A percentile compares a stretch with the other conserved stretches of the same genome.
phyloP scores from a whole-genome alignment of 2,888 invertebrate genomes.

The Cephus spinipes region DNA sequence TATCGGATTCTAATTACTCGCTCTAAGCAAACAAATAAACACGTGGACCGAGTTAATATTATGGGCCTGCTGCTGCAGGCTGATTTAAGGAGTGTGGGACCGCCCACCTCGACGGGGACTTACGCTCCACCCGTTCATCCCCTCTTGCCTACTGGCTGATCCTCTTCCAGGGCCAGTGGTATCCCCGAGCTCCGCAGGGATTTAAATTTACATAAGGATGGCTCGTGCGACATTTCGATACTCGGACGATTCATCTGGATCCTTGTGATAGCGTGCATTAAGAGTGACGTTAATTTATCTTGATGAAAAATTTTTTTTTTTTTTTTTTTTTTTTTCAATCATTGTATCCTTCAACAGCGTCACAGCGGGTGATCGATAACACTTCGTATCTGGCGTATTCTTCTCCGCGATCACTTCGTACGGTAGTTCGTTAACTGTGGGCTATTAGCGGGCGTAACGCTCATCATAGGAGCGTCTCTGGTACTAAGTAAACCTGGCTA shows the following conservation, averaged over 20 bases:
- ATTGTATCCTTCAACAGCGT: neutral
- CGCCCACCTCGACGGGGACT: constrained; percentile 53
- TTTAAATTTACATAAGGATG: constrained; percentile 32
- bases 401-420: constrained; percentile 17
- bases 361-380: neutral
- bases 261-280: constrained; percentile 16
- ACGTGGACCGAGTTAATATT: constrained; percentile 47
- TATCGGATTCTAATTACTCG: constrained; percentile 66
- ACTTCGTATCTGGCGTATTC: neutral
- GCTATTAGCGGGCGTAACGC: constrained; percentile 66
- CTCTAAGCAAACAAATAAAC: constrained; percentile 65
- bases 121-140: constrained; percentile 27
- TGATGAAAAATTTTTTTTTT: neutral
- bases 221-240: neutral
- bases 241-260: constrained; percentile 13
- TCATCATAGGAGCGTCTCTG: constrained; percentile 53
- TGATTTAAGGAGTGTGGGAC: constrained; percentile 66
- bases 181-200: constrained; percentile 23
- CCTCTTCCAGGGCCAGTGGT: constrained; percentile 2
- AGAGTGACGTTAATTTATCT: constrained; percentile 25
- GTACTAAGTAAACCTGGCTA: constrained; percentile 62
- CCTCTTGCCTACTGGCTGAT: constrained; percentile 12
- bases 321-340: neutral
- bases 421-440: constrained; percentile 64
- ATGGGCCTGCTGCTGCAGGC: constrained; percentile 54